Conservation (phyloP, 2,113 vertebrate genomes). For the Pipa parva region DNA sequence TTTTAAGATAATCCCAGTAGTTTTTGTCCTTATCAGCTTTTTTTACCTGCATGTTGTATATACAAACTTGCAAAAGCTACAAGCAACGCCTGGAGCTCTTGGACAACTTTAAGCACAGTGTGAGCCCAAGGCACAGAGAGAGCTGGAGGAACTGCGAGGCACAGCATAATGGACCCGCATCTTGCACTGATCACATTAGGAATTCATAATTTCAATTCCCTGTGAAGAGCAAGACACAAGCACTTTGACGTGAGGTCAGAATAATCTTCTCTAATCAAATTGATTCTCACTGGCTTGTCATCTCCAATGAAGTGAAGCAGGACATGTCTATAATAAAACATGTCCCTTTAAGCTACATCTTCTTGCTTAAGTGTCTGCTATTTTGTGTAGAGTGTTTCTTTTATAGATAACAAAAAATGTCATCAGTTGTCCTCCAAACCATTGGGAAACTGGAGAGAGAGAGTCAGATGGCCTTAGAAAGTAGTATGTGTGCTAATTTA, state of each 20-base stretch:
- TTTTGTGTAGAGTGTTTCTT: background rate
- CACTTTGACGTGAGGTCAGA: slow-evolving; percentile 10
- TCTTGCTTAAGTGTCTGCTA: slow-evolving; percentile 5
- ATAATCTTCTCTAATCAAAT: slow-evolving; percentile 27
- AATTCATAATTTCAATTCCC: slow-evolving; percentile 6
- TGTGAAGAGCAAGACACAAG: slow-evolving; percentile 4
- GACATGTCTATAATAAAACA: slow-evolving; percentile 7
- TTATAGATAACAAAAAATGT: background rate
- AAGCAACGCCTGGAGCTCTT: background rate
- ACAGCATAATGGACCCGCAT: slow-evolving; percentile 11
- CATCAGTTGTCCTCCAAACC: background rate
- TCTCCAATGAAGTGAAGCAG: background rate
- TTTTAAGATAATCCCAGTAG: too few species aligned
- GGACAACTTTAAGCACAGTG: background rate
- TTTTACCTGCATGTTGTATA: background rate
- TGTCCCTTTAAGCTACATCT: background rate
- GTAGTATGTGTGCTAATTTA: too few species aligned
- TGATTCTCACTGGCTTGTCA: slow-evolving; percentile 14
- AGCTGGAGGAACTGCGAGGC: background rate
- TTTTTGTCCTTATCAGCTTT: too few species aligned
- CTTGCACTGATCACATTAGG: slow-evolving; percentile 26
- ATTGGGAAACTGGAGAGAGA: too few species aligned
- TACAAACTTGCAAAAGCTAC: background rate
- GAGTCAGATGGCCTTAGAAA: background rate
- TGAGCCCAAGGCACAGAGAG: slow-evolving; percentile 2